phyloP scores from a whole-genome alignment of 1,140 invertebrate genomes.

The Sitodiplosis mosellana region DNA sequence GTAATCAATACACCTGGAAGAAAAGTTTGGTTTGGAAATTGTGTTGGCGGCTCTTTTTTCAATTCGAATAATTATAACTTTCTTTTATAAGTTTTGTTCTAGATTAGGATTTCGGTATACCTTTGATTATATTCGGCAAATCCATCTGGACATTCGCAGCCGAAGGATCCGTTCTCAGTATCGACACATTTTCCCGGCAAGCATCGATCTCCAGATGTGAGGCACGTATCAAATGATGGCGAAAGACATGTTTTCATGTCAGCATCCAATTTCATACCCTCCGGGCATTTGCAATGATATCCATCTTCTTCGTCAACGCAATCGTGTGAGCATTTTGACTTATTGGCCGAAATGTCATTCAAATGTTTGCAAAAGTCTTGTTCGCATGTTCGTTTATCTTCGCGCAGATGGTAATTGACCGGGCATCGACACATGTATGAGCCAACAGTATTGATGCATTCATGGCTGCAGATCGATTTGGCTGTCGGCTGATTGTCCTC shows the following conservation, averaged over 20 bases:
- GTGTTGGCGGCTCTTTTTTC: too few species aligned
- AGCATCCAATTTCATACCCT: constrained; percentile 28
- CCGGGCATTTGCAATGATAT: constrained; percentile 28
- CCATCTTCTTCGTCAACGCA: constrained; percentile 35
- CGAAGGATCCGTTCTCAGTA: constrained; percentile 29
- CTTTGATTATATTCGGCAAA: constrained; percentile 12
- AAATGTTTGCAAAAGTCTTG: constrained; percentile 17
- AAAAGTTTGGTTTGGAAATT: too few species aligned
- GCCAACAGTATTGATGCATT: constrained; percentile 45
- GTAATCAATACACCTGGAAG: constrained; percentile 31
- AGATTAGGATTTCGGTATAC: too few species aligned
- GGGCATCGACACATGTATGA: constrained; percentile 38
- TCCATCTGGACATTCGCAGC: constrained; percentile 28
- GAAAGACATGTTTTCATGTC: constrained; percentile 26
- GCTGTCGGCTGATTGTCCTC: constrained; percentile 9
- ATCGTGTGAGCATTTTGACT: constrained; percentile 27
- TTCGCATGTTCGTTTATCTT: constrained; percentile 21
- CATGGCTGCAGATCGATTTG: constrained; percentile 30
- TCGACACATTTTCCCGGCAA: constrained; percentile 31
- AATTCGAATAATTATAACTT: too few species aligned
- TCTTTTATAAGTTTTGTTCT: too few species aligned
- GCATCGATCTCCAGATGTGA: constrained; percentile 25
- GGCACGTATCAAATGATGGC: neutral
- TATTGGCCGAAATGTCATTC: constrained; percentile 23
- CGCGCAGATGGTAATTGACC: constrained; percentile 13